A percentile compares a stretch with the other conserved stretches of the same genome.
These are phyloP conservation scores for Meganola albula DNA, from an alignment of 2,888 invertebrate genomes.

Conservation along the genomic window DNA sequence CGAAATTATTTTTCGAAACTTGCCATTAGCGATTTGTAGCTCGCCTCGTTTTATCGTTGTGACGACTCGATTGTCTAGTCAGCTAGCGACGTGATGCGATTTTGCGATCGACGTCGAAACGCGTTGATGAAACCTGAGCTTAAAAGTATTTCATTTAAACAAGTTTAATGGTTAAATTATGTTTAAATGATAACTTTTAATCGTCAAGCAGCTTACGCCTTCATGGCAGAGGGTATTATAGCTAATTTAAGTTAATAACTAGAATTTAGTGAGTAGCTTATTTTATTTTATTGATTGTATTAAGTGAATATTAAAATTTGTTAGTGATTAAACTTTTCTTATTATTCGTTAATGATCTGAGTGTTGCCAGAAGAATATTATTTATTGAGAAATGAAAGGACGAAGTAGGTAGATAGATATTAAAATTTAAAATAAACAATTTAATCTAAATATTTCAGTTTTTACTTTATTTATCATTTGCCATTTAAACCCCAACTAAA, in stretches of 20 bases:
- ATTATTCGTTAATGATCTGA: conserved; percentile 48
- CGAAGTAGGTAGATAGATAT: conserved; percentile 27
- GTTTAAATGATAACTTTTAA: conserved; percentile 27
- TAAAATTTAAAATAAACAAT: conserved; percentile 25
- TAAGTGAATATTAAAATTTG: conserved; percentile 22
- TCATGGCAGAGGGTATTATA: conserved; percentile 33
- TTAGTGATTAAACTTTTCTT: conserved; percentile 29
- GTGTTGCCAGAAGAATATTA: conserved; percentile 37
- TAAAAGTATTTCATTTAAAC: conserved; percentile 29
- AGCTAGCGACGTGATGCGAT: conserved; percentile 38
- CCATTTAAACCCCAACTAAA: too few relatives aligned
- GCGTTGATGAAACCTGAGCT: conserved; percentile 30
- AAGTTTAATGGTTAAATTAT: conserved; percentile 11
- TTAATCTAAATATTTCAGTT: conserved; percentile 9
- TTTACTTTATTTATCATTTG: conserved; percentile 15
- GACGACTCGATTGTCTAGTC: conserved; percentile 49
- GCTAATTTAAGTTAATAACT: conserved; percentile 28
- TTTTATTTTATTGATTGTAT: conserved; percentile 27
- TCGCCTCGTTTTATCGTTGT: conserved; percentile 31
- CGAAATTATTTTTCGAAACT: conserved; percentile 21
- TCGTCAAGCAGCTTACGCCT: conserved; percentile 44
- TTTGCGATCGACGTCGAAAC: too few relatives aligned
- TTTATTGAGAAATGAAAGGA: conserved; percentile 40
- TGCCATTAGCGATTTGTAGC: conserved; percentile 24
- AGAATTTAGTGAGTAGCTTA: conserved; percentile 23